Percentiles rank a stretch among this genome's conserved stretches.
Evolutionary conservation across 2,113 vertebrate genomes (phyloP).

Genomic region (Eolophus roseicapilla): DNA sequence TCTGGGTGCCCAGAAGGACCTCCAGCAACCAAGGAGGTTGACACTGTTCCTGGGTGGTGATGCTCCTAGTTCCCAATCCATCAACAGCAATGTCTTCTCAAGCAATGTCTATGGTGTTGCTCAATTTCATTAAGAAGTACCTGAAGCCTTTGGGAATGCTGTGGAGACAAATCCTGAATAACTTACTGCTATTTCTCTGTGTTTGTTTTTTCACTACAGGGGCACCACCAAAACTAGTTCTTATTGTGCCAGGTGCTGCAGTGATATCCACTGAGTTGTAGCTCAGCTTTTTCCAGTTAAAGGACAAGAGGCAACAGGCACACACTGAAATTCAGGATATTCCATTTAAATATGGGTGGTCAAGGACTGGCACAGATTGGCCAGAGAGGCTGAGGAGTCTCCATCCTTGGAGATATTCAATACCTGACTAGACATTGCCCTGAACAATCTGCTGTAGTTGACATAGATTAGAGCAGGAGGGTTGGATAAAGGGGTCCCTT

Average conservation of each 20-base stretch:
- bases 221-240: background rate
- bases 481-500: background rate
- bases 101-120: background rate
- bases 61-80: background rate
- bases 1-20: background rate
- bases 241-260: background rate
- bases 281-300: background rate
- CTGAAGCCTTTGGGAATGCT: background rate
- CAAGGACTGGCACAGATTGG: background rate
- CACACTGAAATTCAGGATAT: background rate
- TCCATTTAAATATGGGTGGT: background rate
- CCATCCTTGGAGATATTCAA: background rate
- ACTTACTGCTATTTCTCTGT: background rate
- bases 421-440: background rate
- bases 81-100: background rate
- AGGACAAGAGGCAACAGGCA: background rate
- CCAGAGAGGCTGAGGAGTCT: background rate
- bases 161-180: background rate
- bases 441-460: background rate
- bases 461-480: background rate
- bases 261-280: background rate
- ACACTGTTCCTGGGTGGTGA: background rate
- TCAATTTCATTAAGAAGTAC: background rate
- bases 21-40: background rate
- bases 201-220: background rate